phyloP scores from a whole-genome alignment of 2,888 invertebrate species.

The Agrochola macilenta region DNA sequence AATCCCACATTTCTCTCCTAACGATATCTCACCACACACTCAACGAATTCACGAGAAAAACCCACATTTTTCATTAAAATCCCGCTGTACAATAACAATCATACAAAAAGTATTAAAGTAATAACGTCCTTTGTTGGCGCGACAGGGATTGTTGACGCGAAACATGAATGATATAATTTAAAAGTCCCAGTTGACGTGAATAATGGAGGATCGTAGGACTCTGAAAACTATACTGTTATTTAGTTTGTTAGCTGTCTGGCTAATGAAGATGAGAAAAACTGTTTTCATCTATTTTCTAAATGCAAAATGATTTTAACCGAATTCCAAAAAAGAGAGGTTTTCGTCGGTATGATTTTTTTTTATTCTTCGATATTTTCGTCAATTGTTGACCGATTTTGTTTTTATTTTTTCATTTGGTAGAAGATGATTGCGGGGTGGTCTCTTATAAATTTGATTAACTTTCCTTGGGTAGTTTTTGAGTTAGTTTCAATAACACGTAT shows the following conservation, averaged over 20 bases:
- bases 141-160: slow-evolving; percentile 16
- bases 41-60: not conserved
- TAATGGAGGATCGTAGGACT: slow-evolving; percentile 9
- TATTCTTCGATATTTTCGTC: too few species aligned
- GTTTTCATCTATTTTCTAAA: not conserved
- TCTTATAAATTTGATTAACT: too few species aligned
- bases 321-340: too few species aligned
- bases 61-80: slow-evolving; percentile 36
- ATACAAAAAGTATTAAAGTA: slow-evolving; percentile 30
- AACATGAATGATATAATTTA: slow-evolving; percentile 27
- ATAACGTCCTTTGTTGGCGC: slow-evolving; percentile 16
- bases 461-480: too few species aligned
- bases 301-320: not conserved
- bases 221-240: slow-evolving; percentile 4
- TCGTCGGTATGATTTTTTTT: too few species aligned
- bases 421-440: too few species aligned
- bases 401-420: too few species aligned
- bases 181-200: slow-evolving; percentile 3
- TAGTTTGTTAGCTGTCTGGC: slow-evolving; percentile 1
- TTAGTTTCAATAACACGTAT: too few species aligned
- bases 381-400: too few species aligned
- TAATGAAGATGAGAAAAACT: not conserved
- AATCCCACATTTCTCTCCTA: not conserved
- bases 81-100: slow-evolving; percentile 17
- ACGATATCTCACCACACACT: not conserved